Conservation (phyloP, 2,113 vertebrate genomes). For the Nyctereutes procyonoides region DNA sequence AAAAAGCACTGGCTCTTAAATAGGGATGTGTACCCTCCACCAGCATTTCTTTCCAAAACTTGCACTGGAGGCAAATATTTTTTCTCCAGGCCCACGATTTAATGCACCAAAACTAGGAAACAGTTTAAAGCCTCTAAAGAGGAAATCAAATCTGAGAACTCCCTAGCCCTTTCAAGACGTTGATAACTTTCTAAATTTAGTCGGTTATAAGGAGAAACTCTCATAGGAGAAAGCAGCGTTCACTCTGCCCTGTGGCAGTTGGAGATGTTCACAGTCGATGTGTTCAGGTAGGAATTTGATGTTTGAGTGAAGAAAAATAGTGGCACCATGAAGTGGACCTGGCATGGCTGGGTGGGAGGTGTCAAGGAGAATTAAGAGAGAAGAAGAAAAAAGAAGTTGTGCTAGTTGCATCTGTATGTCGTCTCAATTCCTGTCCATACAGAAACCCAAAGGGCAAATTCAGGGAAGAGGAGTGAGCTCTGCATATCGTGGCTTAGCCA, state of each 20-base stretch:
- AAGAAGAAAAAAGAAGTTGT: neutral
- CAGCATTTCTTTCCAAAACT: neutral
- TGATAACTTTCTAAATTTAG: conserved; percentile 62
- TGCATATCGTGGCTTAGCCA: neutral
- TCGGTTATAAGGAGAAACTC: neutral
- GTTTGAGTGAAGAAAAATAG: neutral
- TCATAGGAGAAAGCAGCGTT: neutral
- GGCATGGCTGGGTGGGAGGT: neutral
- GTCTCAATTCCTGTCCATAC: neutral
- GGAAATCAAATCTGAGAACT: conserved; percentile 63
- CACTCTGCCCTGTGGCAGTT: neutral
- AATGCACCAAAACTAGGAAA: conserved; percentile 51
- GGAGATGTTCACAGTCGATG: neutral
- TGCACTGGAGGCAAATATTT: neutral
- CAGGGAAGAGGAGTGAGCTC: neutral
- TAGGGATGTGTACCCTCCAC: neutral
- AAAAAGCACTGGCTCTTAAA: neutral
- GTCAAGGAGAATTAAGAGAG: too few relatives aligned
- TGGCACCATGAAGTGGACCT: neutral
- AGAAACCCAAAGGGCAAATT: neutral
- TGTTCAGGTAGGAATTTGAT: neutral
- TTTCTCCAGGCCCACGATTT: conserved; percentile 17
- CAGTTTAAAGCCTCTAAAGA: conserved; percentile 11
- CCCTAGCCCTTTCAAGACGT: neutral
- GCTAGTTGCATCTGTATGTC: neutral